Conservation (phyloP, 30 jellyfish, hydroid and myxozoan genomes). For the Hydra vulgaris region DNA sequence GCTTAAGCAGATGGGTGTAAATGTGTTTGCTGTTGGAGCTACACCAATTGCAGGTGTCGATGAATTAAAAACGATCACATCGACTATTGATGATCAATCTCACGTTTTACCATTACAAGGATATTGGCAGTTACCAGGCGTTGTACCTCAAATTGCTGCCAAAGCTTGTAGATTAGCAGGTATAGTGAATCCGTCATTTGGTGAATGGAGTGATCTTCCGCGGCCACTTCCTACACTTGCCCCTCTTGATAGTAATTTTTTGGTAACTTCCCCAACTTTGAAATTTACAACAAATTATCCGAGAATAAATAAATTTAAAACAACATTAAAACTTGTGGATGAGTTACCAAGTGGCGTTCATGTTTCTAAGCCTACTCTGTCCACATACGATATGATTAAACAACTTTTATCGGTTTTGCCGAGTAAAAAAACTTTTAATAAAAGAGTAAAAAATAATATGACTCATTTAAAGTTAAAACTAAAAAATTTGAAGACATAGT, state of each 20-base stretch:
- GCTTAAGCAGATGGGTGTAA: slow-evolving; percentile 71
- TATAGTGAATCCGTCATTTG: slow-evolving; percentile 6
- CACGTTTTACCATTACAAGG: slow-evolving; percentile 66
- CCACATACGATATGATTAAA: background rate
- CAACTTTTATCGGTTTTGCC: background rate
- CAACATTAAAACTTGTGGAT: background rate
- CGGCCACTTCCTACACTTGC: background rate
- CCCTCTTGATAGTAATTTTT: background rate
- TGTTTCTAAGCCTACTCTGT: background rate
- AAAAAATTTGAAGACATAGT: background rate
- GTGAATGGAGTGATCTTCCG: background rate
- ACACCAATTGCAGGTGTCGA: slow-evolving; percentile 65
- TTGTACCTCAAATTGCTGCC: slow-evolving; percentile 65
- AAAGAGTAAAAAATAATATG: background rate
- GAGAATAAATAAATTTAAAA: no score
- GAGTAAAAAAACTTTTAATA: background rate
- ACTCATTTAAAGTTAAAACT: background rate
- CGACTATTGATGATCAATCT: slow-evolving; percentile 58
- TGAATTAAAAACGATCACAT: slow-evolving; percentile 55
- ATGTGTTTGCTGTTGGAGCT: slow-evolving; percentile 70
- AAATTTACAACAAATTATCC: background rate
- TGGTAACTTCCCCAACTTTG: background rate
- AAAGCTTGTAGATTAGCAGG: slow-evolving; percentile 46
- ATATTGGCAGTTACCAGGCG: slow-evolving; percentile 43
- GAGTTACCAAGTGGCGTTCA: background rate